These are phyloP conservation scores for Calameuta pallipes DNA, from an alignment of 2,888 invertebrate genomes.

Conservation along the genomic window DNA sequence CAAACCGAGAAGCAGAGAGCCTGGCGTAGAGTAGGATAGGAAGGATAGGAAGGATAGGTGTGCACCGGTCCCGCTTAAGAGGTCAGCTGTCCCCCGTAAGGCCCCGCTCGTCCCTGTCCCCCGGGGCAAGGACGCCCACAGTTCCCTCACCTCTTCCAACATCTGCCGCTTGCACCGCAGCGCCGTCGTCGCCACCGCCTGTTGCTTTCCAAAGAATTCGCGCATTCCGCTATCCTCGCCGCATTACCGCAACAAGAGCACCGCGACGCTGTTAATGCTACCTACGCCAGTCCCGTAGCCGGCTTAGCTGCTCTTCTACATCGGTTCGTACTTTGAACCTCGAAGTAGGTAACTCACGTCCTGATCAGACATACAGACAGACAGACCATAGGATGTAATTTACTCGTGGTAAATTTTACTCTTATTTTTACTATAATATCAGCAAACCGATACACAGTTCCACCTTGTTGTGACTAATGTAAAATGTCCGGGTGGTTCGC, in stretches of 20 bases:
- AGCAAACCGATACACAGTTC: neutral
- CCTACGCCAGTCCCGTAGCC: conserved; percentile 31
- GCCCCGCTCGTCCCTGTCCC: conserved; percentile 44
- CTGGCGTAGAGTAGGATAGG: conserved; percentile 5
- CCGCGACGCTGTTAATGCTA: conserved; percentile 42
- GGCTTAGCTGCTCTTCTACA: neutral
- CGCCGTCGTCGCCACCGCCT: conserved; percentile 20
- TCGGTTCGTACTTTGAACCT: too few species aligned
- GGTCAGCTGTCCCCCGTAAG: conserved; percentile 39
- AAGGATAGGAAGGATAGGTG: conserved; percentile 8
- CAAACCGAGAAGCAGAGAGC: conserved; percentile 14
- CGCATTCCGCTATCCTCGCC: conserved; percentile 43
- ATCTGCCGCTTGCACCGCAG: conserved; percentile 32
- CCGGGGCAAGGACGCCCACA: conserved; percentile 57
- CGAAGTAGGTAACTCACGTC: neutral
- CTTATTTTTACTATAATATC: neutral
- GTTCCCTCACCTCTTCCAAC: conserved; percentile 51
- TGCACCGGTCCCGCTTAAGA: conserved; percentile 31
- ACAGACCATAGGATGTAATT: neutral
- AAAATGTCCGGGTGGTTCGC: neutral
- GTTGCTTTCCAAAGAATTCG: conserved; percentile 40
- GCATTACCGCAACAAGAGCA: conserved; percentile 40
- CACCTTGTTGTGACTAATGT: neutral
- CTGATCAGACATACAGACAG: neutral
- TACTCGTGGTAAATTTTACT: neutral